Conservation (phyloP, 2,797 vertebrate species). For the Clarias platycephalus region DNA sequence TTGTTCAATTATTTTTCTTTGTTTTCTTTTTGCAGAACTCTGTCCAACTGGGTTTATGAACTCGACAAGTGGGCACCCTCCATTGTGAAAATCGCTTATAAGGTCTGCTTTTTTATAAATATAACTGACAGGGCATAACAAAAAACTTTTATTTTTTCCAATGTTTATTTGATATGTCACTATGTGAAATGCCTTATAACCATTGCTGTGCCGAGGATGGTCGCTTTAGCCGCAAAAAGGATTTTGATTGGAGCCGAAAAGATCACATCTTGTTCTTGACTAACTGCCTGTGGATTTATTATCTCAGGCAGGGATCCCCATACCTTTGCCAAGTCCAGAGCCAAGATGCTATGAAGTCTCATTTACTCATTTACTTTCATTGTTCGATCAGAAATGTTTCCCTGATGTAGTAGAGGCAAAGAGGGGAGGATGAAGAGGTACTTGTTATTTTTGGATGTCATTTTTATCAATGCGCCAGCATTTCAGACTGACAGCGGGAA, state of each 20-base stretch:
- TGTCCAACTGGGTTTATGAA: slow-evolving; percentile 90
- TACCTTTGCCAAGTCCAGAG: neutral
- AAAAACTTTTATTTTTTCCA: neutral
- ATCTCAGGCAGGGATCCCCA: neutral
- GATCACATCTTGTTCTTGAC: neutral
- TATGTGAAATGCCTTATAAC: neutral
- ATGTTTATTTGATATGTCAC: neutral
- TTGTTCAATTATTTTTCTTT: slow-evolving; percentile 18
- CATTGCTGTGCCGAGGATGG: neutral
- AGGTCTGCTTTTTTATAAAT: slow-evolving; percentile 64
- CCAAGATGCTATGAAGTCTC: neutral
- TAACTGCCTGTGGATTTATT: neutral
- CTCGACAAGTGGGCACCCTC: slow-evolving; percentile 92
- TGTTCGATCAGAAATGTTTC: neutral
- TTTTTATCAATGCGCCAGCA: neutral
- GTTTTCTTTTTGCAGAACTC: slow-evolving; percentile 69
- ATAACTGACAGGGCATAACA: neutral
- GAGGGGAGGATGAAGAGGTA: neutral
- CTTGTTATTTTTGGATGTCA: neutral
- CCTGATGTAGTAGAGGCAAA: neutral
- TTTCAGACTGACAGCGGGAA: neutral
- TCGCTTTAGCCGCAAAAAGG: neutral
- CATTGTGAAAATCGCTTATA: slow-evolving; percentile 89
- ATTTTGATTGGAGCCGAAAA: neutral
- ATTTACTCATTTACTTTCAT: neutral